Conservation (phyloP, 64 coral and sea anemone genomes). For the Astreopora myriophthalma region DNA sequence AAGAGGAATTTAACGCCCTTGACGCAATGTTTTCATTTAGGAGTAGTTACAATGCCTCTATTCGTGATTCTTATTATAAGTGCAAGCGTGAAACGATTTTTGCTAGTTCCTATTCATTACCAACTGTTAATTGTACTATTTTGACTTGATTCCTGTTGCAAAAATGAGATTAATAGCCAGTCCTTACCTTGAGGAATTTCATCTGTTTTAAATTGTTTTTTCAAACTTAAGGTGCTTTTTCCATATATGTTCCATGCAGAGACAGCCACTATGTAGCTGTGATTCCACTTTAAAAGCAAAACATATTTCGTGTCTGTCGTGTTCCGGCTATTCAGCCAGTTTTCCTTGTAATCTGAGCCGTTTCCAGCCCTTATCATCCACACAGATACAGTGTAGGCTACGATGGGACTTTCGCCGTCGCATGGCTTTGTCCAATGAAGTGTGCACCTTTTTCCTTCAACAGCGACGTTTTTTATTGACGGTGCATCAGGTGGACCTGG, state of each 20-base stretch:
- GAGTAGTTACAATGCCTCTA: no score
- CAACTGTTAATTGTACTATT: background rate
- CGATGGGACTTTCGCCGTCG: background rate
- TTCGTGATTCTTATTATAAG: no score
- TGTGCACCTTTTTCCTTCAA: background rate
- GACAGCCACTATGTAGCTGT: background rate
- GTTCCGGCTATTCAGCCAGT: background rate
- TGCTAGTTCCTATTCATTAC: no score
- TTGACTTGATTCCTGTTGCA: background rate
- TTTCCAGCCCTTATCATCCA: background rate
- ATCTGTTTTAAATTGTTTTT: background rate
- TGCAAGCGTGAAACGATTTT: no score
- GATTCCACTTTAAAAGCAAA: background rate
- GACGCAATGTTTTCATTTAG: no score
- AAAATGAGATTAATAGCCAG: background rate
- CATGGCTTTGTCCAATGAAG: background rate
- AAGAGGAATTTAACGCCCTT: no score
- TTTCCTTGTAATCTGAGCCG: background rate
- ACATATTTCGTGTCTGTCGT: background rate
- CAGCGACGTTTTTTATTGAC: background rate
- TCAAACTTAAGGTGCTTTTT: background rate
- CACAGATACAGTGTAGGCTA: background rate
- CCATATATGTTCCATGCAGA: constrained; percentile 24
- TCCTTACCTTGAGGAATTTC: background rate
- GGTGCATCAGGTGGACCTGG: constrained; percentile 5